Evolutionary conservation across 2,888 invertebrate genomes (phyloP).

Genomic region (Leptopilina myrica): DNA sequence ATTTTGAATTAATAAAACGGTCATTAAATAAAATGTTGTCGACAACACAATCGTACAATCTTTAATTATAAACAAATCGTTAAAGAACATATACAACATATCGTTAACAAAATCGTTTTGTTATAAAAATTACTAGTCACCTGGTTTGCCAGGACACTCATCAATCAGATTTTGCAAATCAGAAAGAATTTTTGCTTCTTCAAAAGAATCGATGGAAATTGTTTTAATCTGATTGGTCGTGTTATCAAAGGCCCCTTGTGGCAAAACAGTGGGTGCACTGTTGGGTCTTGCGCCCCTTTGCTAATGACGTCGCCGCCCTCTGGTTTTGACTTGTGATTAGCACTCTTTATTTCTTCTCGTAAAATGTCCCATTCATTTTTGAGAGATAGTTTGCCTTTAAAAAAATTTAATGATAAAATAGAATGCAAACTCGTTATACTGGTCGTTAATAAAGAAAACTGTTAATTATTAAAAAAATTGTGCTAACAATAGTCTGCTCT

Average conservation of each 20-base stretch:
- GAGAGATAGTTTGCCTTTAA: conserved; percentile 25
- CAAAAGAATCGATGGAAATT: too few species aligned
- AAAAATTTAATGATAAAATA: background rate
- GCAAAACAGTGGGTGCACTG: background rate
- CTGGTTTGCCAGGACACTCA: background rate
- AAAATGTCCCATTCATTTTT: conserved; percentile 36
- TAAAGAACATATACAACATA: background rate
- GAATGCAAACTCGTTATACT: background rate
- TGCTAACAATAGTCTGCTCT: background rate
- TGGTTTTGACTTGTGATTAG: background rate
- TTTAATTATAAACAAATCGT: background rate
- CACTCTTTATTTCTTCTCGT: background rate
- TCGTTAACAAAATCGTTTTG: background rate
- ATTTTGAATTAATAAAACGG: background rate
- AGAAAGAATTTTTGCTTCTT: background rate
- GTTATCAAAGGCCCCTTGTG: too few species aligned
- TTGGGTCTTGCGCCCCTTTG: too few species aligned
- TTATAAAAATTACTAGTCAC: background rate
- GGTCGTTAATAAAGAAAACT: background rate
- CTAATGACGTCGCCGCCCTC: conserved; percentile 26
- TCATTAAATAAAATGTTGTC: background rate
- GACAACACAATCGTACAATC: background rate
- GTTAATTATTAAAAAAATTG: too few species aligned
- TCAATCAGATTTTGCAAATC: background rate
- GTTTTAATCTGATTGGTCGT: too few species aligned